phyloP scores from a whole-genome alignment of 92 coral and sea anemone species.

The Montipora capitata region DNA sequence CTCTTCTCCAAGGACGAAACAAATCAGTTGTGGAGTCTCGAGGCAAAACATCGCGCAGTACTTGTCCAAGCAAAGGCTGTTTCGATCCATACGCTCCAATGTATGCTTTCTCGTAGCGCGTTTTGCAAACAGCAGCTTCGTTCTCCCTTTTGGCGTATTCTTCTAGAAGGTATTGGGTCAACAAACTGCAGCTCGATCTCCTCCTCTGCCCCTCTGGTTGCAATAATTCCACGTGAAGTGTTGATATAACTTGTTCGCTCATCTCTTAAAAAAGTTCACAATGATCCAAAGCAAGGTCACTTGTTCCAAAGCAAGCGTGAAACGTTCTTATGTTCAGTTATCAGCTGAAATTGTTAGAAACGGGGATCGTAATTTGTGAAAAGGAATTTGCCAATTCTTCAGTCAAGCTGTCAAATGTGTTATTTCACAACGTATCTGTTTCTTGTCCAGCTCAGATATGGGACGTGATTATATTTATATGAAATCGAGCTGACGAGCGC shows the following conservation, averaged over 20 bases:
- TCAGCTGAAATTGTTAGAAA: background rate
- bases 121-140: constrained; percentile 45
- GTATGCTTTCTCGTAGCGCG: constrained; percentile 39
- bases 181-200: constrained; percentile 43
- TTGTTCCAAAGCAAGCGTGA: no score
- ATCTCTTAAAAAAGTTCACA: background rate
- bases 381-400: background rate
- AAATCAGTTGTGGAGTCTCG: constrained; percentile 42
- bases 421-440: constrained; percentile 4
- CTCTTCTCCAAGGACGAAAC: constrained; percentile 29
- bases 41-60: constrained; percentile 36
- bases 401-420: constrained; percentile 27
- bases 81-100: constrained; percentile 42
- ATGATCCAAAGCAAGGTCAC: no score
- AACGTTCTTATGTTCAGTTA: no score
- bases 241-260: constrained; percentile 7
- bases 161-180: constrained; percentile 39
- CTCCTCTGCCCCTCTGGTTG: background rate
- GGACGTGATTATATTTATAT: constrained; percentile 46
- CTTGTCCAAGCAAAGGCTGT: constrained; percentile 20
- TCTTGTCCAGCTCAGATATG: constrained; percentile 1
- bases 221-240: constrained; percentile 4
- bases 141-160: constrained; percentile 55
- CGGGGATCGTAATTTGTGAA: background rate
- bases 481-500: constrained; percentile 19